phyloP scores from a whole-genome alignment of 2,888 invertebrate species.

The Clusia tigrina region DNA sequence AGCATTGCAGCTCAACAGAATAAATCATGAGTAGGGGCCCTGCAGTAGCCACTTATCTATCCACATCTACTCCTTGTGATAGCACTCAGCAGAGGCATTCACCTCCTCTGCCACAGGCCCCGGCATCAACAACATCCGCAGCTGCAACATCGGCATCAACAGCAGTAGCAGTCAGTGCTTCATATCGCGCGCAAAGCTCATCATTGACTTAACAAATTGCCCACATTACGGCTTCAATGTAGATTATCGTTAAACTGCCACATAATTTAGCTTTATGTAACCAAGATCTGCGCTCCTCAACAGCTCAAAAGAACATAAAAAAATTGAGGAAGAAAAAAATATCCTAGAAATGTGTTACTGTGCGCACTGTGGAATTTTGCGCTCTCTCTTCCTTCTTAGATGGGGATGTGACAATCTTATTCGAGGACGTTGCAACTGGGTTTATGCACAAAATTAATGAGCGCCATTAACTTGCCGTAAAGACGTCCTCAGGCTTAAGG shows the following conservation, averaged over 20 bases:
- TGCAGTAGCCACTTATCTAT: too few species aligned
- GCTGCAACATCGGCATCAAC: too few species aligned
- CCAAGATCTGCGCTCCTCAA: constrained; percentile 7
- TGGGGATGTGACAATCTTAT: neutral
- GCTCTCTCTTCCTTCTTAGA: neutral
- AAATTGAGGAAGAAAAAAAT: neutral
- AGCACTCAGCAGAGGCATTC: too few species aligned
- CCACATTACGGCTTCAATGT: constrained; percentile 27
- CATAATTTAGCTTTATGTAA: constrained; percentile 27
- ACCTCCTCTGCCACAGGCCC: too few species aligned
- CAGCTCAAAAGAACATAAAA: neutral
- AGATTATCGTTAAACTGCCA: constrained; percentile 26
- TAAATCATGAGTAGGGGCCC: too few species aligned
- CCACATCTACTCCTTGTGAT: too few species aligned
- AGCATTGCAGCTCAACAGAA: too few species aligned
- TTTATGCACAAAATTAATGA: constrained; percentile 3
- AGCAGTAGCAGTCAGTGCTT: too few species aligned
- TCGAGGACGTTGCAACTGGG: neutral
- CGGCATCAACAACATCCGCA: too few species aligned
- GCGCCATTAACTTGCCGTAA: neutral
- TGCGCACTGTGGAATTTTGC: neutral
- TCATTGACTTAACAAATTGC: constrained; percentile 22
- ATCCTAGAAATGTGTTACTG: neutral
- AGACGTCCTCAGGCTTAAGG: neutral
- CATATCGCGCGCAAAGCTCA: neutral